Evolutionary conservation across 2,888 invertebrate species (phyloP).

Genomic region (Diarsia brunnea): DNA sequence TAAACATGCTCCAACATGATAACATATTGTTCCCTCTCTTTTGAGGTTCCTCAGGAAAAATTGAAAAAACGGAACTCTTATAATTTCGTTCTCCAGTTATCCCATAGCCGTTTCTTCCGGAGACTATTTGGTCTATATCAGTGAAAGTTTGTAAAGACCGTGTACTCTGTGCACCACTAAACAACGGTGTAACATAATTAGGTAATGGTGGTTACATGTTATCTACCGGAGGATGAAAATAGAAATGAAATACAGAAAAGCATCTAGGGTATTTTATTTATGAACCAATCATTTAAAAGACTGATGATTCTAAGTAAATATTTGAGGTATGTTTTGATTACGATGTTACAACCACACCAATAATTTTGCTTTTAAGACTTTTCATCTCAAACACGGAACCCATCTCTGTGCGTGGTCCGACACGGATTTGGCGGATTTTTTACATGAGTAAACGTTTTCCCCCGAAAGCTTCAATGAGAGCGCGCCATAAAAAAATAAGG

Average conservation of each 20-base stretch:
- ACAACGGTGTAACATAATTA: not conserved
- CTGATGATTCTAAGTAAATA: not conserved
- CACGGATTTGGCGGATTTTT: slow-evolving; percentile 8
- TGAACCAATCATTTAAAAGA: not conserved
- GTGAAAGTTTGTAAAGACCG: not conserved
- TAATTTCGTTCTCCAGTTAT: not conserved
- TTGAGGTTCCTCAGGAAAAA: no score
- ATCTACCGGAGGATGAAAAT: not conserved
- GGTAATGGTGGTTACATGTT: not conserved
- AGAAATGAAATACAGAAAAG: not conserved
- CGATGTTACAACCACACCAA: not conserved
- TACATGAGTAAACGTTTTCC: slow-evolving; percentile 17
- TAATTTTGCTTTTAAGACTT: not conserved
- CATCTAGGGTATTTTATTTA: not conserved
- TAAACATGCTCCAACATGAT: slow-evolving; percentile 44
- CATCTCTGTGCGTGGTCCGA: not conserved
- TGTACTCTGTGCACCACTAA: not conserved
- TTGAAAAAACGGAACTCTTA: not conserved
- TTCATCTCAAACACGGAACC: not conserved
- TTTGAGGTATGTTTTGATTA: not conserved
- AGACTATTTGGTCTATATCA: not conserved
- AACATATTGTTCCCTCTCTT: slow-evolving; percentile 17
- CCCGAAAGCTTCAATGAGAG: slow-evolving; percentile 10
- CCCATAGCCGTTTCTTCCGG: not conserved
- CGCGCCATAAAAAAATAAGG: slow-evolving; percentile 6